Conservation (phyloP, 1,140 invertebrate species). For the Cylas formicarius region DNA sequence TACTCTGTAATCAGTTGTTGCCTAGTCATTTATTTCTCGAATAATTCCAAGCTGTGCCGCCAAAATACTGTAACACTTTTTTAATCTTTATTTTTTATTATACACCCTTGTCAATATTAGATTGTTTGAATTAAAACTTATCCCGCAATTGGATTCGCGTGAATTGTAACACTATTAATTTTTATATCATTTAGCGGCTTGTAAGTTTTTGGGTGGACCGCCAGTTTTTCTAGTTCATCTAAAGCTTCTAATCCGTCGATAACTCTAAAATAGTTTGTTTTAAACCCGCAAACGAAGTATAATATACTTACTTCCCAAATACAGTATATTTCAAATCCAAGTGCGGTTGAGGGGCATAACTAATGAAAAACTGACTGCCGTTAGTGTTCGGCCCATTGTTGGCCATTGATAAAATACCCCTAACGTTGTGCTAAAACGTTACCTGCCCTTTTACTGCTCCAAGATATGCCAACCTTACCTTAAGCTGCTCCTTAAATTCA, state of each 20-base stretch:
- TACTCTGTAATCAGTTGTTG: no score
- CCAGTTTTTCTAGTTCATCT: slow-evolving; percentile 92
- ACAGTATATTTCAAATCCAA: slow-evolving; percentile 95
- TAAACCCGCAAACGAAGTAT: neutral
- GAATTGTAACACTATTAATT: slow-evolving; percentile 86
- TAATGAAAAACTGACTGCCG: slow-evolving; percentile 97
- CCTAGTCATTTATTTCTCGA: no score
- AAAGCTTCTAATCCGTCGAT: slow-evolving; percentile 96
- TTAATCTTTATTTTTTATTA: no score
- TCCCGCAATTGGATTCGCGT: slow-evolving; percentile 90
- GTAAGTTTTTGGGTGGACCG: slow-evolving; percentile 90
- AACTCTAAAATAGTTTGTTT: slow-evolving; percentile 58
- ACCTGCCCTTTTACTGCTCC: neutral
- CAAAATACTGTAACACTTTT: no score
- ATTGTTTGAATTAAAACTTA: slow-evolving; percentile 38
- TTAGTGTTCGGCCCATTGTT: slow-evolving; percentile 98
- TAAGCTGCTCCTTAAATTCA: slow-evolving; percentile 91
- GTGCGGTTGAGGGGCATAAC: slow-evolving; percentile 89
- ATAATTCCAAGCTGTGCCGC: no score
- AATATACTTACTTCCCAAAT: slow-evolving; percentile 77
- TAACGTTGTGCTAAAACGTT: slow-evolving; percentile 64
- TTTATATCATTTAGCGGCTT: slow-evolving; percentile 76
- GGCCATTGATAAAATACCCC: slow-evolving; percentile 95
- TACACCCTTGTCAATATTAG: neutral
- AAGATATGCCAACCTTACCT: slow-evolving; percentile 48